A percentile compares a stretch with the other conserved stretches of the same genome.
phyloP scores from a whole-genome alignment of 2,888 invertebrate species.

The Venustoraphidia nigricollis region DNA sequence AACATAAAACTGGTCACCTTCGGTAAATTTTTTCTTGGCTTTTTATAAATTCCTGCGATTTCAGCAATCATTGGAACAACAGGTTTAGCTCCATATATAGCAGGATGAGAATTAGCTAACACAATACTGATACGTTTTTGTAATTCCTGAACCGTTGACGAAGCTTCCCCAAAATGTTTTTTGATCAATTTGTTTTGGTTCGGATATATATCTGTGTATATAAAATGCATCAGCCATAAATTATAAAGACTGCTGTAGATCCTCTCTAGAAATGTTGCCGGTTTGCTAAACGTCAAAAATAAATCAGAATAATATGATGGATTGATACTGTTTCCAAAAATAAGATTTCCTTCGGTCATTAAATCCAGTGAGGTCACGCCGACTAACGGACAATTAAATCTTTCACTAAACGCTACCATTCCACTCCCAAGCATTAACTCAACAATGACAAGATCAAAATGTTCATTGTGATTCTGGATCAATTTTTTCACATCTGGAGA shows the following conservation, averaged over 20 bases:
- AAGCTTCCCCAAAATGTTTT: constrained; percentile 8
- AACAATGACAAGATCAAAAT: constrained; percentile 18
- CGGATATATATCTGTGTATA: constrained; percentile 5
- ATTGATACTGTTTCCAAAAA: constrained; percentile 13
- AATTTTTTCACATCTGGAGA: constrained; percentile 8
- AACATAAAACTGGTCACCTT: constrained; percentile 17
- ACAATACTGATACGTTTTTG: constrained; percentile 20
- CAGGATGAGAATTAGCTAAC: constrained; percentile 23
- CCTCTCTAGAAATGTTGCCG: neutral
- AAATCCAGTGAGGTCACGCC: constrained; percentile 10
- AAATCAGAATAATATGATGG: constrained; percentile 9
- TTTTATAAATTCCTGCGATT: constrained; percentile 25
- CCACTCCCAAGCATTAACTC: constrained; percentile 13
- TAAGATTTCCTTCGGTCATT: constrained; percentile 3
- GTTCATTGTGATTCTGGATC: constrained; percentile 4
- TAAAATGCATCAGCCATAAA: constrained; percentile 4
- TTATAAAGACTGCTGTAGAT: neutral
- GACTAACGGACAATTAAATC: constrained; percentile 17
- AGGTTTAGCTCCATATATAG: constrained; percentile 23
- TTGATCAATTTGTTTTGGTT: constrained; percentile 7
- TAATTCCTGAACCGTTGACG: constrained; percentile 8
- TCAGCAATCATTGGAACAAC: constrained; percentile 23
- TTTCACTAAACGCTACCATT: constrained; percentile 12
- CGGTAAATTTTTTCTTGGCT: constrained; percentile 22
- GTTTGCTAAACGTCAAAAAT: neutral